These are phyloP conservation scores for Vollenhovia emeryi DNA, from an alignment of 1,140 invertebrate species.

Conservation along the genomic window DNA sequence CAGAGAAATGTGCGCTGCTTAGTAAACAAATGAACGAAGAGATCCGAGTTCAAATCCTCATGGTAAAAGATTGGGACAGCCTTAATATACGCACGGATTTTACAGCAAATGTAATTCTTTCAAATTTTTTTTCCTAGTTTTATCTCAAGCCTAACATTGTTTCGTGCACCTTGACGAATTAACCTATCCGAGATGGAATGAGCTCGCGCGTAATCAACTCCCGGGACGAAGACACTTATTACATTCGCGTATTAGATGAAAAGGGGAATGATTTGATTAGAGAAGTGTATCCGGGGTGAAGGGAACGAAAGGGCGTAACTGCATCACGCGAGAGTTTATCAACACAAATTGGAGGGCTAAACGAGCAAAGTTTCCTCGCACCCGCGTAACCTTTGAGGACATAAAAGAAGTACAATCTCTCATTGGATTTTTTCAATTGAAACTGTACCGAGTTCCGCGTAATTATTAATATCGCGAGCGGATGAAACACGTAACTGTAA, in stretches of 20 bases:
- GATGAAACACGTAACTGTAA: slow-evolving; percentile 31
- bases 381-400: neutral
- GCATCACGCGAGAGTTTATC: slow-evolving; percentile 68
- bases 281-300: slow-evolving; percentile 37
- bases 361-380: slow-evolving; percentile 65
- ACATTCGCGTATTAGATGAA: slow-evolving; percentile 63
- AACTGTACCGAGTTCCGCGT: neutral
- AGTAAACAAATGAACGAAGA: too few species aligned
- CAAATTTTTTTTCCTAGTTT: neutral
- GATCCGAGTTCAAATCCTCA: too few species aligned
- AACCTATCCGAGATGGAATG: neutral
- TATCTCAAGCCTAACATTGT: neutral
- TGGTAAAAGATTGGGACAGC: too few species aligned
- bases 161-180: slow-evolving; percentile 16
- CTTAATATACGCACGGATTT: neutral
- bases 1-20: too few species aligned
- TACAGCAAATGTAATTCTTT: neutral
- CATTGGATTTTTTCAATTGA: slow-evolving; percentile 27
- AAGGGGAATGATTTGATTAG: slow-evolving; percentile 69
- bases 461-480: slow-evolving; percentile 33
- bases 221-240: slow-evolving; percentile 53
- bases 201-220: neutral
- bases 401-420: neutral
- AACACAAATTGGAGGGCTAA: slow-evolving; percentile 64
- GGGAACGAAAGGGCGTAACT: slow-evolving; percentile 54